Base-by-base conservation (phyloP, 2,113 vertebrate genomes). In the Brevimyrus niger region DNA sequence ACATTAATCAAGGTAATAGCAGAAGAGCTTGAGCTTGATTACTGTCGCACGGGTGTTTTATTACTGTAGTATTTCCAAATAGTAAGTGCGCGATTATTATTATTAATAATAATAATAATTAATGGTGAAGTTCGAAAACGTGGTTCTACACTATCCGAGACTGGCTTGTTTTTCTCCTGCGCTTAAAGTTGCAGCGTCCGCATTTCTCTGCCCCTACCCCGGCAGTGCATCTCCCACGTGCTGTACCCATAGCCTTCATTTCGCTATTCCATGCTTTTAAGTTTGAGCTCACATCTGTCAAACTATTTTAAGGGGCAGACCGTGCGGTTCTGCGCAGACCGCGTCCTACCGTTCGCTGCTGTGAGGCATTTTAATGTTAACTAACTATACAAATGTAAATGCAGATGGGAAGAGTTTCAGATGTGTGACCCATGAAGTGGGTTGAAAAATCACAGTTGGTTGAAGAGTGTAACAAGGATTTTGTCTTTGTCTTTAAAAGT, bases 351-450 rank as follows among this genome's bases (percentile, higher is more conserved):
- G 93, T 94, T 92, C 91, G 92, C 92, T 91, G 92, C 94, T 87
- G 94, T 92, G 94, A 89, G 91, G 95, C 94, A 96, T 96, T 95
- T 96, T 95, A 95, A 96, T 96, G 95, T 96, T 94, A 95, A 95
- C 93, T 92, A 96, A 94, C 94, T 93, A 95, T 95, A 95, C 91
- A 96, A 90, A 96, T 96, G 96, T 91, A 95, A 95, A 96, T 96
- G 93, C 94, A 91, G 65, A 95, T 92, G 93, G 94, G 94, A 95
- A 94, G 92, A 94, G 89, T 93, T 92, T 73, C 91, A 90, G 89
- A 93, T 94, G 91, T 92, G n/a, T n/a, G n/a, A n/a, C n/a, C n/a
- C 94, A 94, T 94, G 94, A 93, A 93, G 93, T 94, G 82, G 42
- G 47, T 93, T 93, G 23, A 94, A 94, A 93, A 91, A 86, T 48